Evolutionary conservation across 2,113 vertebrate genomes (phyloP).

Genomic region (Syrmaticus mikado): DNA sequence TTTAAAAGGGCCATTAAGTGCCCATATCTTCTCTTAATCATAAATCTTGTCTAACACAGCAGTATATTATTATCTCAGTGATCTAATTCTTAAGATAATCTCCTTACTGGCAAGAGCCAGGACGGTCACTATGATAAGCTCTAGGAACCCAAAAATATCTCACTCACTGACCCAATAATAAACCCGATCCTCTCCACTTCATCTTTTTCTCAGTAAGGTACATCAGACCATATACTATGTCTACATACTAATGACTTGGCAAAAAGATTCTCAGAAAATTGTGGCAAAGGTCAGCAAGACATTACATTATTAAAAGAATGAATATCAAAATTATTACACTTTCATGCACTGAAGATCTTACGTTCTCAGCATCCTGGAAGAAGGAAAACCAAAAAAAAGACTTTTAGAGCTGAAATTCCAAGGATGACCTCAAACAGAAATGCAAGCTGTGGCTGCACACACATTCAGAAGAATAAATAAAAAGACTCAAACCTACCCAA

Average conservation of each 20-base stretch:
- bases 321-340: neutral
- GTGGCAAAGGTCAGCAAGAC: neutral
- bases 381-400: neutral
- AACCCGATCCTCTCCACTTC: neutral
- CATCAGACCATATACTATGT: neutral
- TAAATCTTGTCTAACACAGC: slow-evolving; percentile 17
- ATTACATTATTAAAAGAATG: neutral
- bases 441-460: neutral
- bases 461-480: neutral
- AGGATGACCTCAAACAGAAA: neutral
- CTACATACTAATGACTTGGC: neutral
- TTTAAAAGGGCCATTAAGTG: slow-evolving; percentile 40
- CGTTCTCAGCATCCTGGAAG: neutral
- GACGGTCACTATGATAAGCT: neutral
- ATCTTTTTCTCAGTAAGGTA: neutral
- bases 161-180: slow-evolving; percentile 11
- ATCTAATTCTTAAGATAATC: slow-evolving; percentile 42
- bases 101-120: slow-evolving; percentile 20
- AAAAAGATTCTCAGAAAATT: neutral
- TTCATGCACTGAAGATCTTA: neutral
- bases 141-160: neutral
- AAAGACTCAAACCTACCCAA: neutral
- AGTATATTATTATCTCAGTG: slow-evolving; percentile 33
- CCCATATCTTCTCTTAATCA: neutral
- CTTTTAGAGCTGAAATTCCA: neutral